phyloP scores from a whole-genome alignment of 2,797 vertebrate genomes.

The Chelmon rostratus region DNA sequence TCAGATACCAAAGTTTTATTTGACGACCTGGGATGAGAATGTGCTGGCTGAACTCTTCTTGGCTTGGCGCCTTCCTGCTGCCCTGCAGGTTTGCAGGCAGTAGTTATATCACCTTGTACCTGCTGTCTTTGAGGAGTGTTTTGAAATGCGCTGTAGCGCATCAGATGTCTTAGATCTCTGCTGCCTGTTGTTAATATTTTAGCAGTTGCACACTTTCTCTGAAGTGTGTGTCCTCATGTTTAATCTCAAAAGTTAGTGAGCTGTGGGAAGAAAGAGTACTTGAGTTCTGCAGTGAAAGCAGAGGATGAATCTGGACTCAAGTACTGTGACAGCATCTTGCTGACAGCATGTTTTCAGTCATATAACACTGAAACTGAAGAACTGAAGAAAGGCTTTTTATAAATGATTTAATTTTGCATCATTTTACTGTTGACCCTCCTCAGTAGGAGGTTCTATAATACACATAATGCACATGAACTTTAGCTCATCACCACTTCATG shows the following conservation, averaged over 20 bases:
- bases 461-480: too few relatives aligned
- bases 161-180: constrained; percentile 31
- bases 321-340: neutral
- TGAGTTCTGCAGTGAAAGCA: neutral
- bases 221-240: constrained; percentile 28
- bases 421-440: neutral
- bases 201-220: constrained; percentile 27
- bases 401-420: neutral
- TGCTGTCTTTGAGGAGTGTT: constrained; percentile 42
- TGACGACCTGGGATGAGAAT: too few relatives aligned
- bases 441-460: neutral
- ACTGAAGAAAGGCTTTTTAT: neutral
- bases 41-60: neutral
- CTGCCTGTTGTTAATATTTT: constrained; percentile 52
- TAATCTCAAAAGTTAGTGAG: constrained; percentile 25
- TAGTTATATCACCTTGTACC: neutral
- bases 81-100: neutral
- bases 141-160: constrained; percentile 36
- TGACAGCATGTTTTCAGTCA: neutral
- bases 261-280: neutral
- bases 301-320: neutral
- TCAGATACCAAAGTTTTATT: too few relatives aligned
- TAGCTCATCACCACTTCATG: too few relatives aligned
- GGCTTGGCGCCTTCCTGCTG: neutral
- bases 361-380: neutral